Evolutionary conservation across 2,113 vertebrate species (phyloP).

Genomic region (Ailuropoda melanoleuca): DNA sequence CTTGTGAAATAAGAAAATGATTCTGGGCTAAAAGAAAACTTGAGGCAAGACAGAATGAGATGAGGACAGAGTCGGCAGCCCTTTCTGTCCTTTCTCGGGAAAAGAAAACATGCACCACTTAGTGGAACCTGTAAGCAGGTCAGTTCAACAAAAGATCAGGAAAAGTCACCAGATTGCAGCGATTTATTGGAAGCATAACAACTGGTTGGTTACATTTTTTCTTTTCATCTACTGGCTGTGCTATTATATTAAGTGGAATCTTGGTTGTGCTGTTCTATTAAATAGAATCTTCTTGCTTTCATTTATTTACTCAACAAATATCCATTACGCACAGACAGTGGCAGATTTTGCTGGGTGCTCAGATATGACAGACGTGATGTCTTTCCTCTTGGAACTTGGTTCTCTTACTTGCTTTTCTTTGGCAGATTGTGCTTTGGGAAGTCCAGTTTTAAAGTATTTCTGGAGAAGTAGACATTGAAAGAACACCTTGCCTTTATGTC

Average conservation of each 20-base stretch:
- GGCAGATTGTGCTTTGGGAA: background rate
- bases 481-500: background rate
- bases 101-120: background rate
- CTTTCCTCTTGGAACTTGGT: background rate
- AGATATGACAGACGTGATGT: too few relatives aligned
- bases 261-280: background rate
- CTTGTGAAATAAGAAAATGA: background rate
- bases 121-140: background rate
- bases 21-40: background rate
- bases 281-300: background rate
- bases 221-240: background rate
- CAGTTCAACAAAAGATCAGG: background rate
- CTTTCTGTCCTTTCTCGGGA: background rate
- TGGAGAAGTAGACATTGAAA: background rate
- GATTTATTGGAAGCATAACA: background rate
- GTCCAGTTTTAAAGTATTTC: background rate
- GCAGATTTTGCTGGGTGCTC: background rate
- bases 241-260: background rate
- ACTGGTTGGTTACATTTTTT: background rate
- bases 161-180: background rate
- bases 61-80: background rate
- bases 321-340: background rate
- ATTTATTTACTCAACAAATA: slow-evolving; percentile 15
- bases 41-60: background rate
- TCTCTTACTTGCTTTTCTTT: background rate